Base-by-base conservation (phyloP, 2,797 vertebrate genomes). In the Platyrinchus mystaceus region DNA sequence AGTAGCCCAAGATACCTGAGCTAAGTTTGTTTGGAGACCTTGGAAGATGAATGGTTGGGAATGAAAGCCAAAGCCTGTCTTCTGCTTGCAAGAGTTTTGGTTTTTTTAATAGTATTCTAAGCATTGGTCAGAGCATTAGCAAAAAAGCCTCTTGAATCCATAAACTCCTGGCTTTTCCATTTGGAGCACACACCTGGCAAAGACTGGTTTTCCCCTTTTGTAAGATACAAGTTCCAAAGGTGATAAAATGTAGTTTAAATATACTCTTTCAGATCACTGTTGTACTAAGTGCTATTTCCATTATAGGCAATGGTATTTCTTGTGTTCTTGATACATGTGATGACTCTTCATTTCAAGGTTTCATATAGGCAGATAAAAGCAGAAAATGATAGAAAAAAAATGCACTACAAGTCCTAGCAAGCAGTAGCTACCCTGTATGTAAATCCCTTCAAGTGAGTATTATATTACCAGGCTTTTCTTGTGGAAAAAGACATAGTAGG, bases 1-100 rank as follows among this genome's bases (percentile, higher is more conserved):
- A 84, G 90, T 55, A 87, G 76, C 56, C 79, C 30, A 5, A 69
- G 91, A 94, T 92, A 93, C 79, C 64, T 56, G 82, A 90, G 91
- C 36, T 47, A 87, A 87, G 34, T 91, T 96, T 96, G 77, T 95
- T 73, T 95, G 71, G 70, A 91, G 87, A 46, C 0, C 3, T 19
- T 60, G 69, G 74, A 85, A 84, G 63, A 88, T n/a, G 52, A 1
- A 1, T 43, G 69, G 87, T 21, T n/a, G 28, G 73, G 63, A 83
- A 50, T 14, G 46, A 96, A 94, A 84, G 36, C 56, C 64, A 64
- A 90, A 78, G 49, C 46, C 41, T 56, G 13, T 26, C 53, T 93
- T 89, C 80, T 85, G 30, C 59, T 94, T 6, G 0, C 0, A 11
- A 79, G 32, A 64, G n/a, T 77, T 93, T 79, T 77, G 12, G 44